Percentiles rank a stretch among this genome's conserved stretches.
Evolutionary conservation across 2,797 vertebrate genomes (phyloP).

Genomic region (Falco peregrinus): DNA sequence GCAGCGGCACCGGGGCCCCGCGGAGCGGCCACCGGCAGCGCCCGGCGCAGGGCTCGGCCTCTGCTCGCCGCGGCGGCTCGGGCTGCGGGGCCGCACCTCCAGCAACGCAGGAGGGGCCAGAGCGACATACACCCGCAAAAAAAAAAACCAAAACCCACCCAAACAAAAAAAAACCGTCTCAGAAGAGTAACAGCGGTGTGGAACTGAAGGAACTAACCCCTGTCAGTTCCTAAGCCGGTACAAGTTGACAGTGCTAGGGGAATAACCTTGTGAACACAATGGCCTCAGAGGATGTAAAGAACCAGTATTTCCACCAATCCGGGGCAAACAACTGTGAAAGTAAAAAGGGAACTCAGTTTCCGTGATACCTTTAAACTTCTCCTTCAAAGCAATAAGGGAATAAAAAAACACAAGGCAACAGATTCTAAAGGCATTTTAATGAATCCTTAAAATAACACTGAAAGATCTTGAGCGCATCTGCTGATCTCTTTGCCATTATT

Average conservation of each 20-base stretch:
- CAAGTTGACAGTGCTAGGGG: accelerated
- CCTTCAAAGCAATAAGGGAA: not conserved
- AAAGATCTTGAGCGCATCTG: accelerated
- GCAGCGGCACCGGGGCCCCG: too few species aligned
- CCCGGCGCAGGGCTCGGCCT: too few species aligned
- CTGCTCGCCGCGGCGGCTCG: too few species aligned
- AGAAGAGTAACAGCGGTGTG: not conserved
- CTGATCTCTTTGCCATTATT: not conserved
- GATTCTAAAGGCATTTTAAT: not conserved
- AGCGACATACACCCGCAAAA: too few species aligned
- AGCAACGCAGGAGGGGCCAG: too few species aligned
- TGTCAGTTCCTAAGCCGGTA: not conserved
- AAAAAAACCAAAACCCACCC: too few species aligned
- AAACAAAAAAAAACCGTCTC: too few species aligned
- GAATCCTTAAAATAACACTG: not conserved
- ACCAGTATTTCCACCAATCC: not conserved
- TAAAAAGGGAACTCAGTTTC: too few species aligned
- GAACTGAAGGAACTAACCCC: not conserved
- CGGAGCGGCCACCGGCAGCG: too few species aligned
- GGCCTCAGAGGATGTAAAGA: accelerated
- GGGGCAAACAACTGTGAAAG: not conserved
- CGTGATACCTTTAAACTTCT: not conserved
- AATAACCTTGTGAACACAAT: too few species aligned
- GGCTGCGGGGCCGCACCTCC: too few species aligned
- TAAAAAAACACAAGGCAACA: accelerated